Conservation (phyloP, 2,888 invertebrate genomes). For the Tetranychus piercei region DNA sequence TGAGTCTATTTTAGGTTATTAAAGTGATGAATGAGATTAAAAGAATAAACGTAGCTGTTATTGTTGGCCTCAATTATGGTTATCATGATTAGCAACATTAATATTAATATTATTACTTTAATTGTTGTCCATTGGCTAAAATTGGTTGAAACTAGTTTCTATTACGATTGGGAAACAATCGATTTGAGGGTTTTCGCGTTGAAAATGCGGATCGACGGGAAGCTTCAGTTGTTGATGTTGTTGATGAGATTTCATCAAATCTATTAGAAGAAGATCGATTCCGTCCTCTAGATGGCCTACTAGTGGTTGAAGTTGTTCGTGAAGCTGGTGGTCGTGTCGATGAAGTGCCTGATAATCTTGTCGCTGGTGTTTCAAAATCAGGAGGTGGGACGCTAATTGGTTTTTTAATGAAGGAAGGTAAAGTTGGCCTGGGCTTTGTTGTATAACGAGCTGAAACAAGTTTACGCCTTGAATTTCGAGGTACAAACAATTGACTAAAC, state of each 20-base stretch:
- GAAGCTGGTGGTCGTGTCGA: background rate
- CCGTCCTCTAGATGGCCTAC: background rate
- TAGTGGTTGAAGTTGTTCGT: background rate
- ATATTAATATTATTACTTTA: too few relatives aligned
- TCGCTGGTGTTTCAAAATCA: background rate
- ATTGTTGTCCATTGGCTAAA: too few relatives aligned
- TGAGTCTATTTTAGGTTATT: too few relatives aligned
- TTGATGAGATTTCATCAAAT: background rate
- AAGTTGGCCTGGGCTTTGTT: background rate
- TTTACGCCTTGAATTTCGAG: background rate
- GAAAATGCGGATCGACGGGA: background rate
- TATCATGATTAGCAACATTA: too few relatives aligned
- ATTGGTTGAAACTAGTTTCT: background rate
- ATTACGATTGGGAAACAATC: background rate
- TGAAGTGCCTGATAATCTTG: background rate
- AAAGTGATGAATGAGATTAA: too few relatives aligned
- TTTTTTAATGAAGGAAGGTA: constrained; percentile 4
- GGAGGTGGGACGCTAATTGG: constrained; percentile 2
- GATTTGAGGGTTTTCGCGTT: background rate
- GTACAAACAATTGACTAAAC: background rate
- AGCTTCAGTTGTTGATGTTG: background rate
- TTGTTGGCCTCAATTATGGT: too few relatives aligned
- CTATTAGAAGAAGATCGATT: background rate
- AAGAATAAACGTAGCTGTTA: too few relatives aligned
- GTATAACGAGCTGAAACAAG: background rate